A percentile compares a stretch with the other conserved stretches of the same genome.
These are phyloP conservation scores for Aphelenchoides bicaudatus DNA, from an alignment of 2,888 invertebrate genomes.

Conservation along the genomic window DNA sequence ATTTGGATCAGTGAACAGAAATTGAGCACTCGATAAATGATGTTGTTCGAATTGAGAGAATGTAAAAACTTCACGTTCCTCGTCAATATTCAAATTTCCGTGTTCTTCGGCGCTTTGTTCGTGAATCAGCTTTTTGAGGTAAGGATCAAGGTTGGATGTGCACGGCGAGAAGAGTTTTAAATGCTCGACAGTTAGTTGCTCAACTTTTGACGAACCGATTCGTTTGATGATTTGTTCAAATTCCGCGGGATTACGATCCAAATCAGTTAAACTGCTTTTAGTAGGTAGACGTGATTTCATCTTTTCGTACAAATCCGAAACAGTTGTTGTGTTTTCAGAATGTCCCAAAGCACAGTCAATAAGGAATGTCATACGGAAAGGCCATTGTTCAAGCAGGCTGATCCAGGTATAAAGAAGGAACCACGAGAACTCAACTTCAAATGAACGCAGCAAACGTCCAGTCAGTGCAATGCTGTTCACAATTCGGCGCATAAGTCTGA, in stretches of 20 bases:
- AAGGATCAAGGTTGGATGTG: conserved; percentile 96
- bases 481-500: conserved; percentile 77
- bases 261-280: conserved; percentile 36
- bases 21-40: conserved; percentile 29
- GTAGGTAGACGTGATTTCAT: conserved; percentile 62
- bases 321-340: conserved; percentile 73
- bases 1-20: conserved; percentile 31
- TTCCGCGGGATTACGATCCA: conserved; percentile 68
- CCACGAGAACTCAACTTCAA: conserved; percentile 99
- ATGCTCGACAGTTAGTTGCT: conserved; percentile 63
- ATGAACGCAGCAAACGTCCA: conserved; percentile 89
- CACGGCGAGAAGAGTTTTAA: conserved; percentile 92
- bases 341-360: conserved; percentile 73
- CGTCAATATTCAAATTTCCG: conserved; percentile 9
- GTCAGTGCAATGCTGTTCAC: conserved; percentile 57
- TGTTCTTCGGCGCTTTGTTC: conserved; percentile 66
- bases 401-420: conserved; percentile 95
- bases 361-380: conserved; percentile 93
- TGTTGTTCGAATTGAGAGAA: conserved; percentile 14
- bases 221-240: conserved; percentile 67
- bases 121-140: conserved; percentile 90
- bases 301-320: conserved; percentile 90
- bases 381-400: conserved; percentile 98
- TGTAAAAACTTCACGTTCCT: conserved; percentile 15
- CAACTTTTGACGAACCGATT: conserved; percentile 26